Evolutionary conservation across 1,140 invertebrate genomes (phyloP), one percentile per base, ranked within the genome.

Genomic region (Philaenus spumarius): DNA sequence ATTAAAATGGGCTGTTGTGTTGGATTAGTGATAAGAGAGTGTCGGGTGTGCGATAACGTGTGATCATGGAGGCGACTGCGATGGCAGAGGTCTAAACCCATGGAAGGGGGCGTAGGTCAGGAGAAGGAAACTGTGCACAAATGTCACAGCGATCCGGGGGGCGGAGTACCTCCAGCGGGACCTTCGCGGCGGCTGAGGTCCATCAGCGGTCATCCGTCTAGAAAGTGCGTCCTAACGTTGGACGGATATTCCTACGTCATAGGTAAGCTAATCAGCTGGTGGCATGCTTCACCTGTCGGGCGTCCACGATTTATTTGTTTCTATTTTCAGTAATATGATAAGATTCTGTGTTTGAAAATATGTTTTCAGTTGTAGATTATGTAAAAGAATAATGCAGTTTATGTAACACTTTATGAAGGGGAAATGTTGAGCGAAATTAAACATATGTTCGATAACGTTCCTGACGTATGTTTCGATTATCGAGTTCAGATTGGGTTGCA

Each of bases 231-330:
- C 24, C 78, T 88, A 47, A 89, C 84, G 22, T 76, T 89, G 50
- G 86, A 88, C 68, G 86, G 86, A 66, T 88, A 88, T 74, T 87
- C 82, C 58, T 89, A 89, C 71, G 84, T 89, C 64, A 89, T 89
- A 77, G 86, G 86, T 89, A 75, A 85, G 83, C 53, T 47, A n/a
- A n/a, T n/a, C n/a, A n/a, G n/a, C n/a, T n/a, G n/a, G n/a, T n/a
- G n/a, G n/a, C n/a, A n/a, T n/a, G n/a, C n/a, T n/a, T n/a, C n/a
- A n/a, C n/a, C n/a, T n/a, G n/a, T n/a, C n/a, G n/a, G n/a, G n/a
- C n/a, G n/a, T n/a, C n/a, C n/a, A n/a, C n/a, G n/a, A n/a, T n/a
- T n/a, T n/a, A n/a, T n/a, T n/a, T n/a, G n/a, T n/a, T n/a, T n/a
- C n/a, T n/a, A n/a, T n/a, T n/a, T n/a, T n/a, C n/a, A n/a, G n/a